A percentile compares a stretch with the other conserved stretches of the same genome.
Conservation (phyloP, 1,140 invertebrate species). For the Zaprionus lachaisei region DNA sequence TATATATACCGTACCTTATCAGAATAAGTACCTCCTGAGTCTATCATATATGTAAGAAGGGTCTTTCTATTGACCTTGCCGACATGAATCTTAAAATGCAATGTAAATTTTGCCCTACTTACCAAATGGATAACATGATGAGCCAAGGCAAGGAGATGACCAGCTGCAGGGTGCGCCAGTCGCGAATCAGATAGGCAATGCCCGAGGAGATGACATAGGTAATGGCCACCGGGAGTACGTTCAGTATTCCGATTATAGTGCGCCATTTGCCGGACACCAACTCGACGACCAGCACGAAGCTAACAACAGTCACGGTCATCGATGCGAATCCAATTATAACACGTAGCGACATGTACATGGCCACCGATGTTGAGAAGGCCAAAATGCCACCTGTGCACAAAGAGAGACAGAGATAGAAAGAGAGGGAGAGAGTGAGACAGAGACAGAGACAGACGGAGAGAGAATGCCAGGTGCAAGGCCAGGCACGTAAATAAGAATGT, state of each 20-base stretch:
- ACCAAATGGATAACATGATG: slow-evolving; percentile 88
- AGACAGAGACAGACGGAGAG: background rate
- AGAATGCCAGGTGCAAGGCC: slow-evolving; percentile 79
- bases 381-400: slow-evolving; percentile 86
- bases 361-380: slow-evolving; percentile 87
- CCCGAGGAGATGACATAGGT: slow-evolving; percentile 89
- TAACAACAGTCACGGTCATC: slow-evolving; percentile 88
- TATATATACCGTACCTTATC: no score
- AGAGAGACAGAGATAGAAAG: slow-evolving; percentile 4
- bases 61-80: no score
- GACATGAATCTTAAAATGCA: background rate
- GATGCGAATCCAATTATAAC: slow-evolving; percentile 89
- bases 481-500: slow-evolving; percentile 75
- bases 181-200: slow-evolving; percentile 87
- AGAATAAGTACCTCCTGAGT: no score
- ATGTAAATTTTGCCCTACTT: slow-evolving; percentile 48
- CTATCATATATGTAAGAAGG: no score
- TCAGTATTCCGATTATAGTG: slow-evolving; percentile 89
- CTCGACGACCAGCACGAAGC: slow-evolving; percentile 90
- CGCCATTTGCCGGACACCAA: slow-evolving; percentile 90
- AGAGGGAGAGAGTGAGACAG: slow-evolving; percentile 11
- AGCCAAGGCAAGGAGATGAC: slow-evolving; percentile 89
- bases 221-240: slow-evolving; percentile 89
- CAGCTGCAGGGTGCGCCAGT: slow-evolving; percentile 91
- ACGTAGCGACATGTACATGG: slow-evolving; percentile 88